phyloP scores from a whole-genome alignment of 2,113 vertebrate genomes.

The Callorhinus ursinus region DNA sequence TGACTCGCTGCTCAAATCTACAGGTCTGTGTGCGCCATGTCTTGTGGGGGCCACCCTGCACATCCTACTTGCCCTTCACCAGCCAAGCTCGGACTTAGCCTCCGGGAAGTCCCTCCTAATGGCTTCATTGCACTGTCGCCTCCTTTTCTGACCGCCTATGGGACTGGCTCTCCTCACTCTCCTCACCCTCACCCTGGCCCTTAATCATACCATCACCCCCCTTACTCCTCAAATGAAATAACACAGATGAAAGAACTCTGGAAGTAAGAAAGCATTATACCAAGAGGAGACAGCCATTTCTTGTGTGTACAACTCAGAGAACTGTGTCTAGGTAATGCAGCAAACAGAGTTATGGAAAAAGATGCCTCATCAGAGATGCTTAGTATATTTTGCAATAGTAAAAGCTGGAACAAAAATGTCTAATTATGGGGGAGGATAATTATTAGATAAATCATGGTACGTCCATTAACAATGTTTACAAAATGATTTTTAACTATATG shows the following conservation, averaged over 20 bases:
- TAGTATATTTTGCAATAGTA: background rate
- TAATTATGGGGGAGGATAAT: constrained; percentile 4
- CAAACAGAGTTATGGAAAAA: background rate
- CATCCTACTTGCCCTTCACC: background rate
- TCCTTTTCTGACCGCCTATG: background rate
- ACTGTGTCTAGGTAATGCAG: background rate
- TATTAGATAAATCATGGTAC: background rate
- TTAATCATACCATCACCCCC: background rate
- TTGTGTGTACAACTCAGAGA: background rate
- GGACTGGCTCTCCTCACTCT: background rate
- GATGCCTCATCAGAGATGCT: background rate
- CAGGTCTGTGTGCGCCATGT: background rate
- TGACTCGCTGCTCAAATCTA: background rate
- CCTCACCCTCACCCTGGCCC: background rate
- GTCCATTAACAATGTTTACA: background rate
- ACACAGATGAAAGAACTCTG: background rate
- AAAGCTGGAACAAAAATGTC: background rate
- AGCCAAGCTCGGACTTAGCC: background rate
- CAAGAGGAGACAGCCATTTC: background rate
- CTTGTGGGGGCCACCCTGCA: background rate
- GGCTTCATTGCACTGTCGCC: fast-evolving
- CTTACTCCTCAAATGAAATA: background rate
- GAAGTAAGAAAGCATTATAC: background rate
- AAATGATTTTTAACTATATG: background rate
- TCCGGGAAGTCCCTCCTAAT: background rate